Conservation (phyloP, 2,888 invertebrate species). For the Adelphocoris suturalis region DNA sequence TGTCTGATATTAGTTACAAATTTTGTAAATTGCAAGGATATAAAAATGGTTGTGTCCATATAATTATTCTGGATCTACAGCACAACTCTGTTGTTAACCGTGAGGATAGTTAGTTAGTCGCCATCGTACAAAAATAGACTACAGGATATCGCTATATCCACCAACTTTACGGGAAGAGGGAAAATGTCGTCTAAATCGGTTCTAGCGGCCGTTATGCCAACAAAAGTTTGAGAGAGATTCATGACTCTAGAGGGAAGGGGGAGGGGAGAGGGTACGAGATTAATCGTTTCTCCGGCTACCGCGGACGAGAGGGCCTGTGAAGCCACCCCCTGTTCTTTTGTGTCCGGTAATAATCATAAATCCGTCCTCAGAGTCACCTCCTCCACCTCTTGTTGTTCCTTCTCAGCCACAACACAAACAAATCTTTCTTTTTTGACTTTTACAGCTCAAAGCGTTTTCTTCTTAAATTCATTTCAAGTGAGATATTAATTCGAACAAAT, state of each 20-base stretch:
- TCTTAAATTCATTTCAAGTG: neutral
- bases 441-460: neutral
- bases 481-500: too few species aligned
- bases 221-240: slow-evolving; percentile 49
- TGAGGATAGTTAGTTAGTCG: too few species aligned
- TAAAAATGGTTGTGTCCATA: too few species aligned
- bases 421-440: slow-evolving; percentile 11
- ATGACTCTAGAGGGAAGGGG: neutral
- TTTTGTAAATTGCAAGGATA: too few species aligned
- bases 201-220: slow-evolving; percentile 32
- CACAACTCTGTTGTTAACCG: too few species aligned
- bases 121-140: too few species aligned
- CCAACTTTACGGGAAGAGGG: neutral
- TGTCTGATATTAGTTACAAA: too few species aligned
- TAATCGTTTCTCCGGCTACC: slow-evolving; percentile 46
- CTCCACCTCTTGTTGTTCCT: neutral
- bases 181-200: neutral
- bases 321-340: slow-evolving; percentile 55
- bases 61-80: too few species aligned
- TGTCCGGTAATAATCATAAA: slow-evolving; percentile 69
- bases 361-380: slow-evolving; percentile 66
- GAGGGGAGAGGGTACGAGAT: neutral
- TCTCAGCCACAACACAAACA: slow-evolving; percentile 21
- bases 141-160: neutral
- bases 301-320: slow-evolving; percentile 43